phyloP scores from a whole-genome alignment of 2,888 invertebrate genomes.

The Sinodicranocentrus sp. region DNA sequence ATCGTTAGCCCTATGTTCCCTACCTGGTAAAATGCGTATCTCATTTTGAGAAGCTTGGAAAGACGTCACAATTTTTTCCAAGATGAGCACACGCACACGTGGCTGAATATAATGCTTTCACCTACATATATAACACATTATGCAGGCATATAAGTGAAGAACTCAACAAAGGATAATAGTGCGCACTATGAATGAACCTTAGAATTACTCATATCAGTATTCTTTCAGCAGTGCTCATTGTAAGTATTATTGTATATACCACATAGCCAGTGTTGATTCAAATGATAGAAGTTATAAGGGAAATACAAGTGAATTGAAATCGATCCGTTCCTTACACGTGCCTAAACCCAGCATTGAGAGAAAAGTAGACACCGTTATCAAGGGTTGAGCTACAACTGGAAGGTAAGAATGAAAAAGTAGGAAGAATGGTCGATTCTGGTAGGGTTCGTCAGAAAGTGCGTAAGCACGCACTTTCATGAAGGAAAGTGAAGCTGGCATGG shows the following conservation, averaged over 20 bases:
- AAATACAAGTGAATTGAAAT: constrained; percentile 18
- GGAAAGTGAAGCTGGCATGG: constrained; percentile 27
- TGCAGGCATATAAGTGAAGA: neutral
- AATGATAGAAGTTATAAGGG: neutral
- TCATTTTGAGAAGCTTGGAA: too few species aligned
- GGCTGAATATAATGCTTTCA: too few species aligned
- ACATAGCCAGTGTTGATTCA: too few species aligned
- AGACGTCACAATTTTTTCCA: too few species aligned
- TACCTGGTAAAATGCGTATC: too few species aligned
- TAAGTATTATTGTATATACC: neutral
- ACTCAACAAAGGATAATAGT: neutral
- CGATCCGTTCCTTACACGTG: constrained; percentile 50
- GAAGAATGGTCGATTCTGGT: neutral
- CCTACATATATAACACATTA: neutral
- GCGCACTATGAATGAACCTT: neutral
- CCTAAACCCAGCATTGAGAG: neutral
- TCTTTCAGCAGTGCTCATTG: neutral
- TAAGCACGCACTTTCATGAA: constrained; percentile 53
- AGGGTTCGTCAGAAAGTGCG: constrained; percentile 20
- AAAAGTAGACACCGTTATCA: neutral
- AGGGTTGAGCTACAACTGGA: neutral
- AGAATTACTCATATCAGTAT: too few species aligned
- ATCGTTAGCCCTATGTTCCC: too few species aligned
- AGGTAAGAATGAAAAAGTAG: neutral
- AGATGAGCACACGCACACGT: too few species aligned